Base-by-base conservation (phyloP, 1,140 invertebrate species). In the Ooceraea biroi region DNA sequence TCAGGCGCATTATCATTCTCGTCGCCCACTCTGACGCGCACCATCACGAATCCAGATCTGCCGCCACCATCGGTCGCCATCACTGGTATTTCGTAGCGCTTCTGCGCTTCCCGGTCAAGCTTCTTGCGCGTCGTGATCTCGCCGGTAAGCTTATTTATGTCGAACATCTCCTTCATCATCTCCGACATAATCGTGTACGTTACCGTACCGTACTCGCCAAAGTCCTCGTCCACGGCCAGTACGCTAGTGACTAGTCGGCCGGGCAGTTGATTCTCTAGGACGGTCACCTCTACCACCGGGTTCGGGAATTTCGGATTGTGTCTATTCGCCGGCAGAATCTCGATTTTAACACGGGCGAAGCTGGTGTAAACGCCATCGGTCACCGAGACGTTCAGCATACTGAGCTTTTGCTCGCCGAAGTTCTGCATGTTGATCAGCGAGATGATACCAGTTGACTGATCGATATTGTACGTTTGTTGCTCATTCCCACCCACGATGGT, bases 351-450 rank as follows among this genome's bases (percentile, higher is more conserved):
- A 61, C 97, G 94, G 0, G 97, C 96, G 93, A 98, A 98, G 61
- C 96, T 97, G 2, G 97, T 98, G 93, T 98, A 98, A 11, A 98
- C 97, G 4, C 98, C 98, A 94, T 99, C 98, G 46, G 97, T 98
- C 19, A 98, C 98, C 0, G 97, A 98, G 19, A 99, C 96, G 92
- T 99, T 99, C 8, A 98, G 93, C 85, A 96, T 94, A 84, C 96
- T 96, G 83, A 95, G 94, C 60, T 95, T 94, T 66, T 95, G 94
- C 12, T 96, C 95, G 4, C 95, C 95, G 63, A 97, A 96, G 87
- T 96, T 96, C 58, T 96, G 95, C 91, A 97, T 95, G 85, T 96
- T 96, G 11, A 96, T 95, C 61, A 97, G 87, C 7, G 95, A 95
- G 22, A 98, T 95, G 50, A 97, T 94, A 52, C 96, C 97, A 63